Evolutionary conservation across 2,797 vertebrate genomes (phyloP).

Genomic region (Geotrypetes seraphini): DNA sequence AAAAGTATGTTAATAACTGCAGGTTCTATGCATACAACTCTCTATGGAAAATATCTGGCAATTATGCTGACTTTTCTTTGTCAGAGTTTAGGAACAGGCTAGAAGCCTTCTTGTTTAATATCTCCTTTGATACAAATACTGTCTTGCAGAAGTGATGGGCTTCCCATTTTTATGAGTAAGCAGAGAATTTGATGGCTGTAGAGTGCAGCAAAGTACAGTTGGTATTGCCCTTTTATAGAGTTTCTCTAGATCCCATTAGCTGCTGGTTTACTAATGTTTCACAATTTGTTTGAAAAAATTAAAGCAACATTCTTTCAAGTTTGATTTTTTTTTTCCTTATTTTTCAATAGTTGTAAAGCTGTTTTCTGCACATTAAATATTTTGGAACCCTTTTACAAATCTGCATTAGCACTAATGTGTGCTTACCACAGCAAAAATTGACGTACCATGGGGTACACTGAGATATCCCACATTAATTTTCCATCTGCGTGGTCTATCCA

Average conservation of each 20-base stretch:
- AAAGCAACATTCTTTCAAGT: too few relatives aligned
- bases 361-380: too few relatives aligned
- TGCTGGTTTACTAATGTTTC: constrained; percentile 7
- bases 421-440: too few relatives aligned
- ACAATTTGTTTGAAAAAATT: too few relatives aligned
- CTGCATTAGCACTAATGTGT: too few relatives aligned
- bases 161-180: constrained; percentile 8
- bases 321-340: constrained; percentile 7
- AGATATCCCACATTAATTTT: too few relatives aligned
- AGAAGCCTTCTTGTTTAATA: constrained; percentile 17
- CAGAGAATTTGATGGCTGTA: constrained; percentile 27
- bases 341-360: constrained; percentile 18
- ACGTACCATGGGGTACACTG: too few relatives aligned
- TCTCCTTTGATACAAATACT: neutral
- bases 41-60: constrained; percentile 28
- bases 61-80: constrained; percentile 42
- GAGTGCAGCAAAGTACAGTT: too few relatives aligned
- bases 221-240: too few relatives aligned
- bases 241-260: constrained; percentile 21
- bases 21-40: constrained; percentile 23
- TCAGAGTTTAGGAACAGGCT: constrained; percentile 19
- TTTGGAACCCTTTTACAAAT: too few relatives aligned
- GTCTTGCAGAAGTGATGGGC: constrained; percentile 1
- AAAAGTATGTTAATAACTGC: constrained; percentile 23
- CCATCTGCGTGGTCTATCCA: too few relatives aligned